A percentile compares a stretch with the other conserved stretches of the same genome.
phyloP scores from a whole-genome alignment of 2,113 vertebrate genomes.

The Antechinus flavipes region DNA sequence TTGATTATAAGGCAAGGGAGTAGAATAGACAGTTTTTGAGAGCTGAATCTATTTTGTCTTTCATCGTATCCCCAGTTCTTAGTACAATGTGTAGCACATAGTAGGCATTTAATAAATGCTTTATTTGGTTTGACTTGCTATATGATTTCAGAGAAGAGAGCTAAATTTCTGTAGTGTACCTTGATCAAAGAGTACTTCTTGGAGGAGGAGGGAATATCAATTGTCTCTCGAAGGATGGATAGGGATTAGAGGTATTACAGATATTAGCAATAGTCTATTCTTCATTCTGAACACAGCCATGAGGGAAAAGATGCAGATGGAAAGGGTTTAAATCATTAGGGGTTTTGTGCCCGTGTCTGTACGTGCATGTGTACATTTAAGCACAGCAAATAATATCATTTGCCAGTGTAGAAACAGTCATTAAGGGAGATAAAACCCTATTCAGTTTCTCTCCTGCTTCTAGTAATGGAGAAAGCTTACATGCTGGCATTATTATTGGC shows the following conservation, averaged over 20 bases:
- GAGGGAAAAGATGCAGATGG: neutral
- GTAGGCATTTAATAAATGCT: neutral
- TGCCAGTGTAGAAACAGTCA: neutral
- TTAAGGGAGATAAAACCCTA: neutral
- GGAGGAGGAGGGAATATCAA: neutral
- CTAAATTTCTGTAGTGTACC: neutral
- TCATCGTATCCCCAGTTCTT: neutral
- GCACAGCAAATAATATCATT: neutral
- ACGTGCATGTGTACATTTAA: neutral
- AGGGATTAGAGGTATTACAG: neutral
- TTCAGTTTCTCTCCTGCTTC: slow-evolving; percentile 33
- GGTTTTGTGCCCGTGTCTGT: neutral
- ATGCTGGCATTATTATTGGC: slow-evolving; percentile 53
- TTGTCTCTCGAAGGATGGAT: neutral
- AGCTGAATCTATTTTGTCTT: neutral
- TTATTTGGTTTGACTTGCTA: neutral
- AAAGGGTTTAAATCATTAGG: neutral
- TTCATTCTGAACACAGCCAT: neutral
- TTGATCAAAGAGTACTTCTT: neutral
- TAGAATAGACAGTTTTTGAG: neutral
- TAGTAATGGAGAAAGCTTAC: slow-evolving; percentile 46
- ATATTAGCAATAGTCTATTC: neutral
- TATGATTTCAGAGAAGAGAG: neutral
- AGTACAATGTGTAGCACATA: neutral
- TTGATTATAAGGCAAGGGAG: neutral